phyloP scores from a whole-genome alignment of 1,140 invertebrate genomes.

The Pentalonia nigronervosa region DNA sequence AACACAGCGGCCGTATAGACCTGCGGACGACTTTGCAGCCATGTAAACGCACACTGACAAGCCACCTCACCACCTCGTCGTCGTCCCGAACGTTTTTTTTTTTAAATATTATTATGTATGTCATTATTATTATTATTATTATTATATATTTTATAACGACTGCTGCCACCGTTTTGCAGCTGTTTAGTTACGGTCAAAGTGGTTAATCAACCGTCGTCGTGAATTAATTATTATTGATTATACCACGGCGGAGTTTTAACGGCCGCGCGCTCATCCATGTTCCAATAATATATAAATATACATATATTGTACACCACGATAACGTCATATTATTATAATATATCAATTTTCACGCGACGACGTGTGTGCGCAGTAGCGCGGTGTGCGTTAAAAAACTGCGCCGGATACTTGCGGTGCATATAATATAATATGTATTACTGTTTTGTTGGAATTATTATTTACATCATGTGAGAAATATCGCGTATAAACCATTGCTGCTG shows the following conservation, averaged over 20 bases:
- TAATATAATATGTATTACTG: too few species aligned
- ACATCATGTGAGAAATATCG: background rate
- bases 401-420: too few species aligned
- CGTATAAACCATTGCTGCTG: background rate
- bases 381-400: background rate
- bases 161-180: background rate
- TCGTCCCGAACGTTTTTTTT: background rate
- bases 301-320: background rate
- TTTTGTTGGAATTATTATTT: background rate
- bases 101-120: background rate
- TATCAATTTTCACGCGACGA: background rate
- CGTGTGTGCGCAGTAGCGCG: background rate
- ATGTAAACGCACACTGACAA: background rate
- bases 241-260: background rate
- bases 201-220: slow-evolving; percentile 37
- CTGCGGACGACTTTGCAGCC: too few species aligned
- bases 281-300: background rate
- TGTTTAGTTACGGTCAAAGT: slow-evolving; percentile 51
- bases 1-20: background rate
- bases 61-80: background rate
- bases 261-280: background rate
- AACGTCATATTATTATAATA: background rate
- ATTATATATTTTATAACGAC: background rate
- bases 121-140: background rate
- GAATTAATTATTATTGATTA: slow-evolving; percentile 31